Base-by-base conservation (phyloP, 2,797 vertebrate genomes). In the Simalia tracyae region DNA sequence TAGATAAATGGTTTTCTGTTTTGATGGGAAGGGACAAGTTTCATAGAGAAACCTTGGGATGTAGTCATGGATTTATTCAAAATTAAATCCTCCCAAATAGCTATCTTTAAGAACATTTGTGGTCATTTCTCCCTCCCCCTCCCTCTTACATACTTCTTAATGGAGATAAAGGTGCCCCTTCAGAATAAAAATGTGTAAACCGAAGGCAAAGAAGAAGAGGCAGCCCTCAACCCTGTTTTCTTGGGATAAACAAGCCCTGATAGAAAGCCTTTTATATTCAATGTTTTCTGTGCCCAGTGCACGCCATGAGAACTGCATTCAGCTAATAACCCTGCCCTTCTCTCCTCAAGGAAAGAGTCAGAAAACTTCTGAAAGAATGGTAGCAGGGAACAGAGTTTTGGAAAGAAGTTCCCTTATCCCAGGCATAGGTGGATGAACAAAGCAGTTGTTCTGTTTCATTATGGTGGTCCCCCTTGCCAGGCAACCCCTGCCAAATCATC, bases 401-500 rank as follows among this genome's bases (percentile, higher is more conserved):
- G 86, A 92, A 94, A 87, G 84, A 91, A n/a, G 2, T 85, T 96
- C 92, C 93, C 59, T 93, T 95, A 59, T 26, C 59, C 19, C 93
- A 93, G 19, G 3, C 3, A 88, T 46, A 56, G n/a, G 9, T 36
- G 89, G 90, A 46, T 86, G 89, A 94, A 96, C 93, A 95, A 96
- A 96, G 90, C 87, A 22, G 50, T 92, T 93, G 93, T 95, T 96
- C 76, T 96, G 88, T 93, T n/a, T 89, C 59, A 76, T 87, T 90
- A 86, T 91, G 68, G 84, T 84, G 85, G 93, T 91, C 56, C n/a
- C 31, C 85, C 31, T 57, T 84, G 89, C 92, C 85, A 92, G 87
- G 42, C 66, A 88, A 64, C 6, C 61, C 89, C 26, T 94, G 96
- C 95, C 97, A 96, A 96, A 95, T 92, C 90, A 91, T 95, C 94